Evolutionary conservation across 2,113 vertebrate species (phyloP), one percentile per base, ranked within the genome.

Genomic region (Montifringilla adamsi): DNA sequence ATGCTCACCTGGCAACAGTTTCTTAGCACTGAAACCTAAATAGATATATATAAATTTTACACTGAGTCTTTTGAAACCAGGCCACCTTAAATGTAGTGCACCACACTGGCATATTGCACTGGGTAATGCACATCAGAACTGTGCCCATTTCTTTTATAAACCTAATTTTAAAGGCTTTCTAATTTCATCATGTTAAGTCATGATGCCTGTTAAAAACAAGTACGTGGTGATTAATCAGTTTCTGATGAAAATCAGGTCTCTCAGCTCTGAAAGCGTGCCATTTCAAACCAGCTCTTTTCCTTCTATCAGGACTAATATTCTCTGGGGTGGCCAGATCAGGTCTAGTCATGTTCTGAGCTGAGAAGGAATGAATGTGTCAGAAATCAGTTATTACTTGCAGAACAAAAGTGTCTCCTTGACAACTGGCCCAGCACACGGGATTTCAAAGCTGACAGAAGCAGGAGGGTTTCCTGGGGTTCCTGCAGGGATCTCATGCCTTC

Each of bases 331-430:
- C 60, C 85, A 78, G 79, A 76, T 94, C 95, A 95, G 75, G 85
- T 84, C 93, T 92, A 13, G 89, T 94, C 94, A 83, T 85, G 94
- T 84, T 92, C 70, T 93, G 74, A 60, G 39, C n/a, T 64, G 39
- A 18, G 58, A 22, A 46, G 2, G 30, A 82, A 77, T 47, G 66
- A 55, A 31, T 50, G 28, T 56, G 46, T 80, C 76, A 90, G 93
- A 92, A 86, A 84, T 92, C 68, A 69, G 90, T 93, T 88, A 46
- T 18, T 88, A 74, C 85, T 81, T 73, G 74, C 76, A 85, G 58
- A 83, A 82, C n/a, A 46, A 16, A 87, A 87, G 21, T 9, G 15
- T 41, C 47, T 63, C 56, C 80, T 46, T 80, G 90, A 88, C 33
- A 37, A 62, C 53, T 50, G 55, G 84, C 73, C 56, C 52, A 69